phyloP scores from a whole-genome alignment of 2,888 invertebrate species.

The Macropis europaea region DNA sequence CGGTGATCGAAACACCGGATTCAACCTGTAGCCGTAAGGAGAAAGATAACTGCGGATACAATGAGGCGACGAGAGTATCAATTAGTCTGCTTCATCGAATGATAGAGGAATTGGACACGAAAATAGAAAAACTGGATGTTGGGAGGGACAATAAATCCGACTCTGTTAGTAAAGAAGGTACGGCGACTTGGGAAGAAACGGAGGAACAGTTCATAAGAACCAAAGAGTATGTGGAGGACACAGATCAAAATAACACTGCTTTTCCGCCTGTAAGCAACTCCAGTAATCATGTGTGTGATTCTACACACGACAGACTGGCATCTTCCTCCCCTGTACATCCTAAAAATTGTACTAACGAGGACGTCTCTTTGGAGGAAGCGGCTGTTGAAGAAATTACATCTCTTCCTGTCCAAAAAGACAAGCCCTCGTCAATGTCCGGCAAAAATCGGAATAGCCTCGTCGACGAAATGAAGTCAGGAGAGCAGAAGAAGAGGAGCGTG shows the following conservation, averaged over 20 bases:
- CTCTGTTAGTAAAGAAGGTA: slow-evolving; percentile 19
- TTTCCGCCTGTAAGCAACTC: background rate
- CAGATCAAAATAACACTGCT: background rate
- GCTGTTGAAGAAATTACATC: slow-evolving; percentile 34
- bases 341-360: slow-evolving; percentile 17
- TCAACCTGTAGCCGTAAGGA: background rate
- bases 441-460: background rate
- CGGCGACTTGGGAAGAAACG: slow-evolving; percentile 60
- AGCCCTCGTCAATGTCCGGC: no score
- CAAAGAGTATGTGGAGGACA: slow-evolving; percentile 49
- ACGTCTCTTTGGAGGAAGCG: slow-evolving; percentile 20
- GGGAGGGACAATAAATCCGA: background rate
- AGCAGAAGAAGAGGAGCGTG: slow-evolving; percentile 48
- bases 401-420: background rate
- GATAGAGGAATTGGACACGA: slow-evolving; percentile 63
- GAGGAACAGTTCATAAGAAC: slow-evolving; percentile 64
- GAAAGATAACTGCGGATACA: slow-evolving; percentile 18
- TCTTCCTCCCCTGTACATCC: slow-evolving; percentile 3
- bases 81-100: slow-evolving; percentile 57
- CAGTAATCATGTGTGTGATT: background rate
- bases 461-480: slow-evolving; percentile 14
- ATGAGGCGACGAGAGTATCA: slow-evolving; percentile 49
- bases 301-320: background rate
- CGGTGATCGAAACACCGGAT: slow-evolving; percentile 25
- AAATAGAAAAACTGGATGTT: background rate